Percentiles rank a stretch among this genome's conserved stretches.
Evolutionary conservation across 2,113 vertebrate species (phyloP).

Genomic region (Tamias sibiricus): DNA sequence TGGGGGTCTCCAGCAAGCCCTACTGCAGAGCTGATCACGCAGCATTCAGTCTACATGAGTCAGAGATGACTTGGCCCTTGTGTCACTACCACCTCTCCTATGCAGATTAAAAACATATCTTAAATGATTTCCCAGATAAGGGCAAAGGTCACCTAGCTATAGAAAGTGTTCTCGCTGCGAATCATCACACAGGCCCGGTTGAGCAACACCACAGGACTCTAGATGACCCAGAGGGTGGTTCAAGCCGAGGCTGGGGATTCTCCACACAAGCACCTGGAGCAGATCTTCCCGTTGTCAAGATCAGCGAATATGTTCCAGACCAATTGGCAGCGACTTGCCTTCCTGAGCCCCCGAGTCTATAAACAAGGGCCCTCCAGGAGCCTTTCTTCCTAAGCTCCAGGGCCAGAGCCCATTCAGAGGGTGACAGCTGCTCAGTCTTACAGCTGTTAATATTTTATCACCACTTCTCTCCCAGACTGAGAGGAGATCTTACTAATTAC

Average conservation of each 20-base stretch:
- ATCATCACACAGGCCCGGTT: background rate
- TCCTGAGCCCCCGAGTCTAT: background rate
- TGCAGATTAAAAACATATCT: background rate
- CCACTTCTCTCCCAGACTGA: background rate
- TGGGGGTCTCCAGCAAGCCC: rapidly evolving
- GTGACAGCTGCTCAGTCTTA: background rate
- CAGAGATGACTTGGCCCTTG: background rate
- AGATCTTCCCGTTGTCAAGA: background rate
- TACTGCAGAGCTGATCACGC: rapidly evolving
- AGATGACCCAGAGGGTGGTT: background rate
- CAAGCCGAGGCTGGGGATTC: background rate
- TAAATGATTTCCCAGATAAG: background rate
- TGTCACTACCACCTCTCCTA: background rate
- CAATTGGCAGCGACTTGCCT: background rate
- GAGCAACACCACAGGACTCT: background rate
- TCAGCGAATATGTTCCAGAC: background rate
- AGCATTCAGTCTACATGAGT: background rate
- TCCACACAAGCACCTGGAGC: background rate
- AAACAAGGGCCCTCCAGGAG: background rate
- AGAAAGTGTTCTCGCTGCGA: background rate
- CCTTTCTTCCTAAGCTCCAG: background rate
- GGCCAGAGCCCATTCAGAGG: background rate
- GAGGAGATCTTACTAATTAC: background rate
- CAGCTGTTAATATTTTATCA: background rate
- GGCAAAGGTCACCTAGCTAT: background rate